Evolutionary conservation across 2,888 invertebrate species (phyloP), one percentile per base, ranked within the genome.

Genomic region (Argynnis bischoffii): DNA sequence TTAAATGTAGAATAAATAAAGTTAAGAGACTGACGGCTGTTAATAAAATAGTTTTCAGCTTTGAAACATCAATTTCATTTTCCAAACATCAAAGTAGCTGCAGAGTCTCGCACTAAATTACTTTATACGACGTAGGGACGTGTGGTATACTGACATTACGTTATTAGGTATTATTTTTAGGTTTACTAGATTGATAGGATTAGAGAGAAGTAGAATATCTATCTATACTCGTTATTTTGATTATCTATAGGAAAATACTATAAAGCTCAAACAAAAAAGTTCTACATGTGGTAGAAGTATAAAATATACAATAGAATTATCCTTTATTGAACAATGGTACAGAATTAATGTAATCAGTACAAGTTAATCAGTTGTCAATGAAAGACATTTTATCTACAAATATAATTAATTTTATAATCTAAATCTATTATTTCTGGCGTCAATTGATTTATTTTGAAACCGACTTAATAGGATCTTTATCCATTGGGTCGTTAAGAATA

Each of bases 31-130:
- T 15, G 26, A 0, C 26, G 3, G 11, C 47, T 47, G 1, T 41
- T 41, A 35, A 41, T 47, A 47, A 59, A 46, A 47, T 21, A 3
- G 21, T 57, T 21, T 59, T 48, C 47, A 47, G 47, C 47, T 59
- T 59, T 48, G 57, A 59, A 48, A n/a, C 48, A 16, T 48, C n/a
- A 59, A 57, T n/a, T 59, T 48, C n/a, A 59, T 59, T 59, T 47
- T 59, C 26, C 47, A n/a, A 59, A 48, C 47, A 47, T 47, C 57
- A 59, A 59, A 59, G 47, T 26, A 26, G 57, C 47, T 26, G 26
- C 14, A n/a, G n/a, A 47, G 21, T 26, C n/a, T 31, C 59, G 3
- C n/a, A 59, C 5, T 48, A 59, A 48, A 59, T 59, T 5, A 26
- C 4, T 26, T 41, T 41, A 41, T 11, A 11, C 35, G 35, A 41